These are phyloP conservation scores for Timema podura DNA, from an alignment of 2,888 invertebrate genomes.

Conservation along the genomic window DNA sequence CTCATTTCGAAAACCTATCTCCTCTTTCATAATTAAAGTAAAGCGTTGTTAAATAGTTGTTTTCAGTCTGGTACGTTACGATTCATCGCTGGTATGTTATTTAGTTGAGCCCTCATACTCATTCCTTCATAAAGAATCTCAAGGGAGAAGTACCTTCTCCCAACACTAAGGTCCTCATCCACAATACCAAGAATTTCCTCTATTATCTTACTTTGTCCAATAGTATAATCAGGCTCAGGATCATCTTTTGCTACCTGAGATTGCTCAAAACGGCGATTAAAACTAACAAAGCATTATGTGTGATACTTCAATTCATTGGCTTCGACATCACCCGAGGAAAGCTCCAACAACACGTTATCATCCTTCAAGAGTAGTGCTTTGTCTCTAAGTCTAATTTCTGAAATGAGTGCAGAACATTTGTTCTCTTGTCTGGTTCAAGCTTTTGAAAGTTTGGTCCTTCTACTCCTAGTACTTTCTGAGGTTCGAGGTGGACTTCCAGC, in stretches of 20 bases:
- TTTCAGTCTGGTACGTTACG: conserved; percentile 9
- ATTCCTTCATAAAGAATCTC: too few species aligned
- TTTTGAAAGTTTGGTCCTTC: background rate
- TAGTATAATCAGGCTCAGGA: background rate
- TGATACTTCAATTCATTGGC: conserved; percentile 1
- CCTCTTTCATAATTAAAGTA: background rate
- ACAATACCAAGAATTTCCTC: too few species aligned
- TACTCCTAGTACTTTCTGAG: background rate
- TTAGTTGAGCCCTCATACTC: too few species aligned
- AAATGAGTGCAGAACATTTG: background rate
- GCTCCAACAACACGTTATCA: conserved; percentile 2
- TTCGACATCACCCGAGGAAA: background rate
- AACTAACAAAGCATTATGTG: conserved; percentile 8
- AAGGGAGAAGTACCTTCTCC: too few species aligned
- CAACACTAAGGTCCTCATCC: too few species aligned
- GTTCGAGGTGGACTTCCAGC: background rate
- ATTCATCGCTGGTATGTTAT: background rate
- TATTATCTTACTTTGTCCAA: too few species aligned
- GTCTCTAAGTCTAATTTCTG: background rate
- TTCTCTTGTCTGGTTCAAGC: background rate
- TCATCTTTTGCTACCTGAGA: conserved; percentile 16
- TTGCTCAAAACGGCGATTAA: conserved; percentile 12
- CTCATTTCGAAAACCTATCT: too few species aligned
- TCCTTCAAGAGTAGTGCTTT: background rate
- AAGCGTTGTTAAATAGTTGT: background rate